These are phyloP conservation scores for Tichodroma muraria DNA, from an alignment of 2,113 vertebrate species.

Conservation along the genomic window DNA sequence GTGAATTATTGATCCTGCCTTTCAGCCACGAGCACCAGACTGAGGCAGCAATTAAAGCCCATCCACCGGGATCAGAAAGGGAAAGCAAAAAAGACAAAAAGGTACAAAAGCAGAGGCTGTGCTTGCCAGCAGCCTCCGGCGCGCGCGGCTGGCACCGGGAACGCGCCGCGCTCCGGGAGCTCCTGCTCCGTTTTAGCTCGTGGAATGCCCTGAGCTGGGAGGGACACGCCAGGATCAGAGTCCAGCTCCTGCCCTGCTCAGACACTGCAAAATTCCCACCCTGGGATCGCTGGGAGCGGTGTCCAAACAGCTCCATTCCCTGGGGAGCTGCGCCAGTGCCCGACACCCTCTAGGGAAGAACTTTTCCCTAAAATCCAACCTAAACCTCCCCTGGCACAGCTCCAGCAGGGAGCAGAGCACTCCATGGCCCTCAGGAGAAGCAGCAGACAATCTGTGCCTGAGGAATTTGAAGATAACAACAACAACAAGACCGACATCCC, in stretches of 20 bases:
- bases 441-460: not conserved
- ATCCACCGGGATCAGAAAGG: not conserved
- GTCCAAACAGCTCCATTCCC: not conserved
- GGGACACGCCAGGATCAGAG: not conserved
- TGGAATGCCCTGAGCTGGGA: not conserved
- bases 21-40: not conserved
- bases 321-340: not conserved
- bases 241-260: not conserved
- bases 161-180: accelerated
- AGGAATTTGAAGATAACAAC: not conserved
- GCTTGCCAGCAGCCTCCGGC: not conserved
- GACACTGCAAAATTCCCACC: not conserved
- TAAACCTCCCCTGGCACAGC: not conserved
- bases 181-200: not conserved
- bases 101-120: not conserved
- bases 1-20: conserved; percentile 21
- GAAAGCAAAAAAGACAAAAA: not conserved
- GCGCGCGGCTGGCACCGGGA: not conserved
- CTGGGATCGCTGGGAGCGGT: accelerated
- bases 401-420: not conserved
- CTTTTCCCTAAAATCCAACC: not conserved
- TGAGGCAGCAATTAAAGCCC: not conserved
- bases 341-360: not conserved
- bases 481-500: not conserved
- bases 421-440: not conserved